These are phyloP conservation scores for Ciconia boyciana DNA, from an alignment of 2,113 vertebrate species.

Conservation along the genomic window DNA sequence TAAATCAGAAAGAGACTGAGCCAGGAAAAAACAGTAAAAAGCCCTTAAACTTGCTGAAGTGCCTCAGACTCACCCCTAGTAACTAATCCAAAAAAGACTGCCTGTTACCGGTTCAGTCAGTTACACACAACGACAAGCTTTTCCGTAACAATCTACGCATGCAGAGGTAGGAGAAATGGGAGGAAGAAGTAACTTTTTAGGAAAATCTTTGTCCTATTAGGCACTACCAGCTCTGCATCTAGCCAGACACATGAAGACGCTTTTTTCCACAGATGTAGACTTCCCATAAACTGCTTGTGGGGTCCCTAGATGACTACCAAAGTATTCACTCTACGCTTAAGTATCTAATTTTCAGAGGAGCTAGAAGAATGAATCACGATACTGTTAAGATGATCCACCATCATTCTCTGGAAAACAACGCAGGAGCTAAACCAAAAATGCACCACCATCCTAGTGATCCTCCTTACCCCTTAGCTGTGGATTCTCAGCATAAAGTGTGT, in stretches of 20 bases:
- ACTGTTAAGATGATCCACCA: not conserved
- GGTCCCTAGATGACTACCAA: not conserved
- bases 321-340: not conserved
- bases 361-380: not conserved
- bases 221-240: not conserved
- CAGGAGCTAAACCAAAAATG: slow-evolving; percentile 8
- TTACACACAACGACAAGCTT: not conserved
- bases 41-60: not conserved
- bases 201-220: not conserved
- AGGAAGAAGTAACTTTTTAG: not conserved
- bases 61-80: not conserved
- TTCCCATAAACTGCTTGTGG: not conserved
- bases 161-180: not conserved
- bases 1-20: not conserved
- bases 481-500: slow-evolving; percentile 1
- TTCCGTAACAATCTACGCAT: rapidly evolving
- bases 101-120: not conserved
- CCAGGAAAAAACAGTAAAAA: not conserved
- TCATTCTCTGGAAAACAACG: not conserved
- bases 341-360: slow-evolving; percentile 9
- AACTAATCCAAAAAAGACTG: not conserved
- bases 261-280: not conserved
- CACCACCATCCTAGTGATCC: not conserved
- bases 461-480: not conserved
- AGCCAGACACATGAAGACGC: not conserved